A percentile compares a stretch with the other conserved stretches of the same genome.
Conservation (phyloP, 2,888 invertebrate species). For the Apodemia hepburni region DNA sequence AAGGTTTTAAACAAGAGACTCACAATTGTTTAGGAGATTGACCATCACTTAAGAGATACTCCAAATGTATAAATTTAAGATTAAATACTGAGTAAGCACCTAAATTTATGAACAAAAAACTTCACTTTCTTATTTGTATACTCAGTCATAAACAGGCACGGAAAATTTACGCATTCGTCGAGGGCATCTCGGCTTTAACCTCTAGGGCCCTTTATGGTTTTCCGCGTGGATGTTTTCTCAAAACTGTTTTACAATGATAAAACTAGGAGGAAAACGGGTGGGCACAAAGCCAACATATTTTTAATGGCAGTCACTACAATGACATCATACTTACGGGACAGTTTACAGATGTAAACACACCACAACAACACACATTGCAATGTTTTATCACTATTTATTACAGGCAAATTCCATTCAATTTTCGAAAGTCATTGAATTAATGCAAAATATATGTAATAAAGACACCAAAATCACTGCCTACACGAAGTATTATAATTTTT, state of each 20-base stretch:
- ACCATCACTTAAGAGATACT: conserved; percentile 21
- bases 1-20: conserved; percentile 16
- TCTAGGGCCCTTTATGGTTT: conserved; percentile 57
- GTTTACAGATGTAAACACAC: conserved; percentile 77
- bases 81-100: background rate
- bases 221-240: conserved; percentile 59
- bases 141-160: conserved; percentile 36
- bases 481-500: conserved; percentile 52
- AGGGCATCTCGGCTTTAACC: conserved; percentile 58
- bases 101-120: conserved; percentile 21
- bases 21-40: conserved; percentile 26
- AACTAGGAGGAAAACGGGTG: conserved; percentile 70
- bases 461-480: conserved; percentile 57
- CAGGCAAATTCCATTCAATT: conserved; percentile 28
- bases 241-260: conserved; percentile 58
- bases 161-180: conserved; percentile 50
- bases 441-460: conserved; percentile 36
- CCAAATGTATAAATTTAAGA: background rate
- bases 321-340: conserved; percentile 77
- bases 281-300: conserved; percentile 77
- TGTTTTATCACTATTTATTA: conserved; percentile 37
- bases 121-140: conserved; percentile 28
- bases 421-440: conserved; percentile 38
- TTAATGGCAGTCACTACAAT: conserved; percentile 69
- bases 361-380: conserved; percentile 51